Percentiles rank a stretch among this genome's conserved stretches.
Conservation (phyloP, 2,888 invertebrate species). For the Epistrophella euchroma region DNA sequence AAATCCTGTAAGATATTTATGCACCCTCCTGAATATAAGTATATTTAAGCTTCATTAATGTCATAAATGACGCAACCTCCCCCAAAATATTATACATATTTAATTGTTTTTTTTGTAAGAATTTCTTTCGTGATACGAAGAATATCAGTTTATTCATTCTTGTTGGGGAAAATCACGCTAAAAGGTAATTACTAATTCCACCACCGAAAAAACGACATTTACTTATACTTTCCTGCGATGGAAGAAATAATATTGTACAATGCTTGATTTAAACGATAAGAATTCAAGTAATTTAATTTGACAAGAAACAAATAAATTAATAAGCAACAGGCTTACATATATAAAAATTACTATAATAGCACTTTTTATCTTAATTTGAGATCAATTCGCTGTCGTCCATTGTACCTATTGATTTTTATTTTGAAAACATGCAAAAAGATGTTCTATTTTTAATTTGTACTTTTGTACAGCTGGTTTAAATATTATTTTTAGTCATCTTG, state of each 20-base stretch:
- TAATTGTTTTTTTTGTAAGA: neutral
- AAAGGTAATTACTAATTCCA: conserved; percentile 5
- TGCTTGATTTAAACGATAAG: neutral
- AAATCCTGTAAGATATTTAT: neutral
- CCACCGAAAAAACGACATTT: neutral
- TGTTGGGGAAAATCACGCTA: neutral
- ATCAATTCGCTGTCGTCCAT: neutral
- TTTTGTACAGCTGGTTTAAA: neutral
- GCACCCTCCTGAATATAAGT: neutral
- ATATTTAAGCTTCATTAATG: neutral
- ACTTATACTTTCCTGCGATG: neutral
- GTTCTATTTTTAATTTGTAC: neutral
- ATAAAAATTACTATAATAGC: neutral
- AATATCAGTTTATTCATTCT: neutral
- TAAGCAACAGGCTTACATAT: conserved; percentile 29
- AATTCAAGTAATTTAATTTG: conserved; percentile 8
- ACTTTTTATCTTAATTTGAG: conserved; percentile 15
- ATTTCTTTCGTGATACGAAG: neutral
- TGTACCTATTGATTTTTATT: neutral
- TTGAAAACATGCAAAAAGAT: neutral
- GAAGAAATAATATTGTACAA: neutral
- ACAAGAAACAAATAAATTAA: neutral
- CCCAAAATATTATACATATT: neutral
- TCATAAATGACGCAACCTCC: neutral
- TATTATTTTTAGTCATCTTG: neutral